These are phyloP conservation scores for Tragelaphus eurycerus DNA, from an alignment of 2,797 vertebrate species.

Conservation along the genomic window DNA sequence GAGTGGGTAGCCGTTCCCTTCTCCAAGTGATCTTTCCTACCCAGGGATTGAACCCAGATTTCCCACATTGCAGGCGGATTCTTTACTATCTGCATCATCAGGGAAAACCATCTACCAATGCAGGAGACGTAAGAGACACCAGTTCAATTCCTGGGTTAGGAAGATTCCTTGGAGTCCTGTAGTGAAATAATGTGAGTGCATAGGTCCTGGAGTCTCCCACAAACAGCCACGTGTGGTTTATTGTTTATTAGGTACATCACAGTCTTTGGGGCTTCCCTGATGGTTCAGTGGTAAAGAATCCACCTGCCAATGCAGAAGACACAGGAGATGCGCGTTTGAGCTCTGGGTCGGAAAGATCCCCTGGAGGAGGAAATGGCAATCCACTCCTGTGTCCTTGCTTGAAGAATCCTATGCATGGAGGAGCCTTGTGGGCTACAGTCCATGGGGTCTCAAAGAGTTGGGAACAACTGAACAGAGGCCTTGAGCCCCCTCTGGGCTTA, in stretches of 20 bases:
- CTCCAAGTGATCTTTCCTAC: background rate
- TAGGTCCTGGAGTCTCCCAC: background rate
- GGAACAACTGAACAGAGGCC: background rate
- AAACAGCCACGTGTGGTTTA: rapidly evolving
- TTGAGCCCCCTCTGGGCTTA: background rate
- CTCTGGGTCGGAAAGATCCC: background rate
- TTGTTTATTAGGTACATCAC: too few species aligned
- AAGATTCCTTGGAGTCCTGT: background rate
- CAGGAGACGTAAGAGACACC: background rate
- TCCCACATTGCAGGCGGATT: background rate
- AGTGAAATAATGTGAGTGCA: background rate
- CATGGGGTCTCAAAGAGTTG: background rate
- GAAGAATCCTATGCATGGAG: background rate
- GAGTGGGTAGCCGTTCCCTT: background rate
- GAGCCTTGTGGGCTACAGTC: background rate
- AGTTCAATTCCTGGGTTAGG: background rate
- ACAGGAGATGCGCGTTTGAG: background rate
- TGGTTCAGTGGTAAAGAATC: background rate
- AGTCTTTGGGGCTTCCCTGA: background rate
- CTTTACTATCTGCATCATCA: background rate
- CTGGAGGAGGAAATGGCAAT: background rate
- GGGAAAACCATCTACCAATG: background rate
- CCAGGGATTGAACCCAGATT: background rate
- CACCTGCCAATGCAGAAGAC: background rate
- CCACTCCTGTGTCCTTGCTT: background rate